phyloP scores from a whole-genome alignment of 2,113 vertebrate genomes.

The Heterocephalus glaber region DNA sequence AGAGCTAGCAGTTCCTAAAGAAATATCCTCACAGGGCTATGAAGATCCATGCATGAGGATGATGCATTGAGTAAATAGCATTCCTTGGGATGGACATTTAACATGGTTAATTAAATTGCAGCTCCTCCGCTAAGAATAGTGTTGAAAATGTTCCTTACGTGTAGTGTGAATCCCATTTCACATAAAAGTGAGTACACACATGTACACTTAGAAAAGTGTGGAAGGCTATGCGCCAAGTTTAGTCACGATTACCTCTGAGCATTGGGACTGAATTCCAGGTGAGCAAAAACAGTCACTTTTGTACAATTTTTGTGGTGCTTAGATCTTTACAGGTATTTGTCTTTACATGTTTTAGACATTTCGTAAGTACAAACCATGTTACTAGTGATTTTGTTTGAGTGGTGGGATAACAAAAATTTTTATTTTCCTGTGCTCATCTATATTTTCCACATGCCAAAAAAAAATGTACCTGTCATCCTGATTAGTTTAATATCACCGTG shows the following conservation, averaged over 20 bases:
- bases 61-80: rapidly evolving
- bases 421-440: background rate
- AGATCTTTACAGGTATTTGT: background rate
- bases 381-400: background rate
- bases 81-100: background rate
- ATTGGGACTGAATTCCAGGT: background rate
- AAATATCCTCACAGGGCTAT: background rate
- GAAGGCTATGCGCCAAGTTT: too few relatives aligned
- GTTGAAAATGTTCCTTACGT: background rate
- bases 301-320: background rate
- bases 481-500: background rate
- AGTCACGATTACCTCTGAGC: background rate
- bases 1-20: conserved; percentile 12
- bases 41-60: background rate
- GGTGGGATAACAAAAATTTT: background rate
- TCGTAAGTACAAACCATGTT: background rate
- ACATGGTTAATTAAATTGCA: background rate
- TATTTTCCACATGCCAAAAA: conserved; percentile 33
- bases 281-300: background rate
- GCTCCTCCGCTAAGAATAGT: background rate
- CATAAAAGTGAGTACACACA: background rate
- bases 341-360: background rate
- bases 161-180: background rate
- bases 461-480: background rate
- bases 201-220: rapidly evolving